Conservation (phyloP, 1,140 invertebrate genomes). For the Leptopilina clavipes region DNA sequence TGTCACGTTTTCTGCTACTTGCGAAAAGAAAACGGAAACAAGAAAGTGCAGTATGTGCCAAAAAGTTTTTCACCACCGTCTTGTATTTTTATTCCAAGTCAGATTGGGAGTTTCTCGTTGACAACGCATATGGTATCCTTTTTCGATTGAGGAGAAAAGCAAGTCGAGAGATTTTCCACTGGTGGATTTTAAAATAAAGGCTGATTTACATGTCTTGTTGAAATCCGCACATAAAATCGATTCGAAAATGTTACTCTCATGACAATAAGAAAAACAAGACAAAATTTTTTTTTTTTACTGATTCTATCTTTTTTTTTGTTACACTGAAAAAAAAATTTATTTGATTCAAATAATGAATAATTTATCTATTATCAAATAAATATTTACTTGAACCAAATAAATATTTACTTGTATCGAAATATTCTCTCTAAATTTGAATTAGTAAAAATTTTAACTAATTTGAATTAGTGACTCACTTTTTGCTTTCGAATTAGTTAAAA, state of each 20-base stretch:
- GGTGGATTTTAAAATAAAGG: slow-evolving; percentile 41
- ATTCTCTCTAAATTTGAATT: too few species aligned
- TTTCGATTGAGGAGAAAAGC: not conserved
- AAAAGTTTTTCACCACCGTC: slow-evolving; percentile 54
- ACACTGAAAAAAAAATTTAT: too few species aligned
- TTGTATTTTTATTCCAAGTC: slow-evolving; percentile 57
- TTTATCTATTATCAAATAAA: too few species aligned
- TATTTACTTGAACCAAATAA: too few species aligned
- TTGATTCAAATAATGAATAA: too few species aligned
- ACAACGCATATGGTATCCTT: slow-evolving; percentile 51
- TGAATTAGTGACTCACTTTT: too few species aligned
- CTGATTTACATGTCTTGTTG: slow-evolving; percentile 43
- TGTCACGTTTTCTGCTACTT: not conserved
- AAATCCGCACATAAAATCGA: not conserved
- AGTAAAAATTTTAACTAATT: too few species aligned
- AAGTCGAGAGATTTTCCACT: slow-evolving; percentile 9
- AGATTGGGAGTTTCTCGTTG: slow-evolving; percentile 44
- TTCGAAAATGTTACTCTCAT: not conserved
- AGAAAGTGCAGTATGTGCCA: slow-evolving; percentile 48
- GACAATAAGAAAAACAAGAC: too few species aligned
- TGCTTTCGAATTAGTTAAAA: too few species aligned
- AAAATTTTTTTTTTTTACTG: too few species aligned
- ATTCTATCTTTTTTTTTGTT: not conserved
- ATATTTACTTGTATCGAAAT: too few species aligned
- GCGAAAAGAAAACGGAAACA: not conserved